Conservation (phyloP, 1,140 invertebrate genomes). For the Agrypnia vestita region DNA sequence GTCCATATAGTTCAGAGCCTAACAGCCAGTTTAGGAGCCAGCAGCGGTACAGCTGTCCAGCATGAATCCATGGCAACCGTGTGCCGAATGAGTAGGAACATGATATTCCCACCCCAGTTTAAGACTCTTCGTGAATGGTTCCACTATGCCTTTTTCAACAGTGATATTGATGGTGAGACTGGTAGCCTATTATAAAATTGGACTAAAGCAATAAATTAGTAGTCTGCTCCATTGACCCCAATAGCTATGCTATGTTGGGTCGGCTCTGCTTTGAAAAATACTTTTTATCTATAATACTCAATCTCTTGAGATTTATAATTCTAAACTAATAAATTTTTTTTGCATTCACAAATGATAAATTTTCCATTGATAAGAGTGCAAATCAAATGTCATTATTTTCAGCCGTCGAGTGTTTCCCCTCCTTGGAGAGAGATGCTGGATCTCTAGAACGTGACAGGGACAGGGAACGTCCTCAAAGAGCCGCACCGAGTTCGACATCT, state of each 20-base stretch:
- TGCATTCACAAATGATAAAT: too few species aligned
- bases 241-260: too few species aligned
- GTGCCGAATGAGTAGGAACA: constrained; percentile 90
- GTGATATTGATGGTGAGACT: constrained; percentile 90
- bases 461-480: constrained; percentile 60
- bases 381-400: constrained; percentile 50
- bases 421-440: constrained; percentile 64
- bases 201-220: not conserved
- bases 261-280: too few species aligned
- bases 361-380: too few species aligned
- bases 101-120: constrained; percentile 96
- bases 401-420: constrained; percentile 93
- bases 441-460: constrained; percentile 5
- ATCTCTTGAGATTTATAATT: too few species aligned
- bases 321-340: too few species aligned
- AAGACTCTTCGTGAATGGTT: constrained; percentile 97
- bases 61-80: constrained; percentile 94
- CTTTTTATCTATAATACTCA: too few species aligned
- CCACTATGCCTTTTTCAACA: constrained; percentile 94
- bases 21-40: constrained; percentile 89
- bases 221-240: not conserved
- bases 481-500: constrained; percentile 66
- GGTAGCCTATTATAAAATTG: not conserved
- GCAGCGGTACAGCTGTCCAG: constrained; percentile 78
- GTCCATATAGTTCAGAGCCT: constrained; percentile 89